A percentile compares a stretch with the other conserved stretches of the same genome.
Evolutionary conservation across 2,113 vertebrate genomes (phyloP).

Genomic region (Emydura subglobosa): DNA sequence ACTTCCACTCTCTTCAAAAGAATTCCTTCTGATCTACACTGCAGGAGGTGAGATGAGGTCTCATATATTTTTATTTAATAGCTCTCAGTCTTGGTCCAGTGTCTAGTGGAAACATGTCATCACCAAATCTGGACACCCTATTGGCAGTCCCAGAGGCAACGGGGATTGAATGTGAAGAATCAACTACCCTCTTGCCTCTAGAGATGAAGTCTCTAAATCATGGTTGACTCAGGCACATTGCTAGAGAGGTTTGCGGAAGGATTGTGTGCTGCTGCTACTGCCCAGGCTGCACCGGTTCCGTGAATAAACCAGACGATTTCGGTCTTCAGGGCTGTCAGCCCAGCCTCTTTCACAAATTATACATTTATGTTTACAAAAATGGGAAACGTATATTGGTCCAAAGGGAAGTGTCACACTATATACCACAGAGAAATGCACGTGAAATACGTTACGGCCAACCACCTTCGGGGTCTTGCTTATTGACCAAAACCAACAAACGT

Average conservation of each 20-base stretch:
- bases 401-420: not conserved
- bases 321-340: not conserved
- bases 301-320: not conserved
- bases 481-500: not conserved
- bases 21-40: not conserved
- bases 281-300: not conserved
- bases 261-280: not conserved
- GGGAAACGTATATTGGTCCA: not conserved
- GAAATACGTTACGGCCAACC: not conserved
- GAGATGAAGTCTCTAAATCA: not conserved
- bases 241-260: not conserved
- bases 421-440: not conserved
- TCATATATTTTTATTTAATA: not conserved
- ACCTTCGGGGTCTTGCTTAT: not conserved
- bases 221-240: not conserved
- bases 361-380: not conserved
- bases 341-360: not conserved
- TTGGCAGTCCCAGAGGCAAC: not conserved
- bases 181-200: not conserved
- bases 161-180: not conserved
- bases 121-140: not conserved
- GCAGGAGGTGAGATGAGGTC: not conserved
- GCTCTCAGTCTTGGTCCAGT: not conserved
- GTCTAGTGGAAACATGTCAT: not conserved
- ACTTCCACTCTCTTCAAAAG: not conserved